Conservation (phyloP, 2,113 vertebrate species). For the Oncorhynchus kisutch region DNA sequence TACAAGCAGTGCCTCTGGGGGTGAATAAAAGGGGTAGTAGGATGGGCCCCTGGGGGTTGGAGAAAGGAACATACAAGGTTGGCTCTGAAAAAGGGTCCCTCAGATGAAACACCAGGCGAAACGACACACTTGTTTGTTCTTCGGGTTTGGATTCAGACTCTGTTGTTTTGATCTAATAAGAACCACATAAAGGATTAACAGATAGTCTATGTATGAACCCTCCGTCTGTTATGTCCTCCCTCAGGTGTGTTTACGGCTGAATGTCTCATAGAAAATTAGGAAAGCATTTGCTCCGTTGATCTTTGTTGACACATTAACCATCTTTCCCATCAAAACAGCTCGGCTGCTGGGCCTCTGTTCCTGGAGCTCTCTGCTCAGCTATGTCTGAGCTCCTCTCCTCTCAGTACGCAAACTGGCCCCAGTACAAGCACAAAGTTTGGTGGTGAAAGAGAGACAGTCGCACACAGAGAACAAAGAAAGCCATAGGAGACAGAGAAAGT, state of each 20-base stretch:
- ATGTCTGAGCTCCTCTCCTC: neutral
- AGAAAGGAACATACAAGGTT: neutral
- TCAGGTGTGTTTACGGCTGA: conserved; percentile 5
- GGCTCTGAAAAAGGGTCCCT: neutral
- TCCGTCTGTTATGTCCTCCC: neutral
- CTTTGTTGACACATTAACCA: conserved; percentile 36
- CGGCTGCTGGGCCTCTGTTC: conserved; percentile 22
- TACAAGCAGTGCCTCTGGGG: conserved; percentile 1
- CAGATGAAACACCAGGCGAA: neutral
- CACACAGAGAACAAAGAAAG: neutral
- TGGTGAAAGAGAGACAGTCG: neutral
- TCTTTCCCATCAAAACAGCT: neutral
- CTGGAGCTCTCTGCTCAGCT: neutral
- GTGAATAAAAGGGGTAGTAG: neutral
- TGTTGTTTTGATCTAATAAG: neutral
- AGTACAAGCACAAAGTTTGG: conserved; percentile 45
- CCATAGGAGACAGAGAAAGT: neutral
- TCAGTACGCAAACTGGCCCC: conserved; percentile 20
- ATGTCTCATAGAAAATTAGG: neutral
- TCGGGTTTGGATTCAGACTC: neutral
- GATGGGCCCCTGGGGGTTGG: no score
- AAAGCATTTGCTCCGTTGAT: conserved; percentile 9
- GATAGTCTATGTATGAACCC: neutral
- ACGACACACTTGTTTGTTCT: neutral
- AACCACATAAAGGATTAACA: neutral